These are phyloP conservation scores for Notarius quadriscutis DNA, from an alignment of 2,113 vertebrate species.

Conservation along the genomic window DNA sequence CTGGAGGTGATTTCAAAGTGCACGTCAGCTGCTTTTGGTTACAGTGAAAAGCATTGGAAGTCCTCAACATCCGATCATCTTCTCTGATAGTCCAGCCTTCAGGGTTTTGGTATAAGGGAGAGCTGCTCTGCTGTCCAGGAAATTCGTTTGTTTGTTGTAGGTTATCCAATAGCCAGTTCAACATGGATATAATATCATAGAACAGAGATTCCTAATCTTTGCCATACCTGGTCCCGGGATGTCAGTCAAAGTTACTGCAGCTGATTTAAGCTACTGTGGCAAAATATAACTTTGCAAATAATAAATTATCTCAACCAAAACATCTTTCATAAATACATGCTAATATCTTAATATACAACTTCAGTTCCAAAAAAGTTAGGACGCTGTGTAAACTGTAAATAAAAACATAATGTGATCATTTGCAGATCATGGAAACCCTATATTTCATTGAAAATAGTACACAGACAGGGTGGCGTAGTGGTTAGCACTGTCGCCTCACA, in stretches of 20 bases:
- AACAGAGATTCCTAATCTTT: neutral
- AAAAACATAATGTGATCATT: too few species aligned
- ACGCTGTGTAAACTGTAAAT: too few species aligned
- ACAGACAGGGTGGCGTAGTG: too few species aligned
- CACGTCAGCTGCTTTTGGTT: constrained; percentile 50
- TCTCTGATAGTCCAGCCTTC: constrained; percentile 35
- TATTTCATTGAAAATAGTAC: too few species aligned
- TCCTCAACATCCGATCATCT: constrained; percentile 39
- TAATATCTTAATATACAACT: neutral
- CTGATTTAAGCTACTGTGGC: neutral
- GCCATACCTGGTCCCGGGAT: neutral
- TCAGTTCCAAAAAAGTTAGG: too few species aligned
- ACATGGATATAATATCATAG: neutral
- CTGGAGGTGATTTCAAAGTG: constrained; percentile 29
- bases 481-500: too few species aligned
- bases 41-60: constrained; percentile 30
- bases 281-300: neutral
- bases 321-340: neutral
- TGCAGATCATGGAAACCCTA: too few species aligned
- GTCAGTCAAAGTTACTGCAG: neutral
- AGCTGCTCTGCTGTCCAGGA: neutral
- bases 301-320: neutral
- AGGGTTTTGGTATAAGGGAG: constrained; percentile 13
- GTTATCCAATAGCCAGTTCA: neutral
- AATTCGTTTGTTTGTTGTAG: neutral